phyloP scores from a whole-genome alignment of 2,113 vertebrate genomes.

The Cyanistes caeruleus region DNA sequence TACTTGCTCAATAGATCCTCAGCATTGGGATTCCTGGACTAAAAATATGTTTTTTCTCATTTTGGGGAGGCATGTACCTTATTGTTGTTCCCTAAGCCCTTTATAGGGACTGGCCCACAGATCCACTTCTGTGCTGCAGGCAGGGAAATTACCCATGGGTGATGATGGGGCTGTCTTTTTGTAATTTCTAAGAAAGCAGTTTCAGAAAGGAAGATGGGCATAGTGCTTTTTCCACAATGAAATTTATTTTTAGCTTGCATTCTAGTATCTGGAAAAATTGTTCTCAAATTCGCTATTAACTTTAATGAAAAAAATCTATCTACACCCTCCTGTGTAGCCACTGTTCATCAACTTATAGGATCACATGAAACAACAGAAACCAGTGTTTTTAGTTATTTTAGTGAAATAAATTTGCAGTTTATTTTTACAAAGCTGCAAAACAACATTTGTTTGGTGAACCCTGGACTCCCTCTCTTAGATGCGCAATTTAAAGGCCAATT shows the following conservation, averaged over 20 bases:
- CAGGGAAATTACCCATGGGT: background rate
- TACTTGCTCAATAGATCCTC: background rate
- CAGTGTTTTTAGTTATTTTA: background rate
- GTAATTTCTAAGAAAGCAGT: background rate
- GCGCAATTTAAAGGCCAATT: background rate
- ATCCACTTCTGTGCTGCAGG: background rate
- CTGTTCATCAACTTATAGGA: background rate
- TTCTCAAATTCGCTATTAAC: background rate
- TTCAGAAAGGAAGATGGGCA: background rate
- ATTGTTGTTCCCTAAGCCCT: background rate
- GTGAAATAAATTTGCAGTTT: background rate
- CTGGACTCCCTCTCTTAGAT: background rate
- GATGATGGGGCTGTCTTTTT: background rate
- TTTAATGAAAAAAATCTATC: background rate
- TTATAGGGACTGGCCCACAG: background rate
- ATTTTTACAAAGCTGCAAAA: background rate
- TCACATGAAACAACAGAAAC: background rate
- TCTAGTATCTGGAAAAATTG: background rate
- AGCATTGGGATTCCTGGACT: background rate
- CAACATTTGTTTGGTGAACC: background rate
- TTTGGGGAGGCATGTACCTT: accelerated
- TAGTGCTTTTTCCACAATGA: background rate
- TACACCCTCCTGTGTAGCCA: background rate
- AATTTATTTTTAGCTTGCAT: constrained; percentile 21
- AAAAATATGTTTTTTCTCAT: background rate